A percentile compares a stretch with the other conserved stretches of the same genome.
These are phyloP conservation scores for Heliocidaris erythrogramma DNA, from an alignment of 35 echinoderm and acorn worm species.

Conservation along the genomic window DNA sequence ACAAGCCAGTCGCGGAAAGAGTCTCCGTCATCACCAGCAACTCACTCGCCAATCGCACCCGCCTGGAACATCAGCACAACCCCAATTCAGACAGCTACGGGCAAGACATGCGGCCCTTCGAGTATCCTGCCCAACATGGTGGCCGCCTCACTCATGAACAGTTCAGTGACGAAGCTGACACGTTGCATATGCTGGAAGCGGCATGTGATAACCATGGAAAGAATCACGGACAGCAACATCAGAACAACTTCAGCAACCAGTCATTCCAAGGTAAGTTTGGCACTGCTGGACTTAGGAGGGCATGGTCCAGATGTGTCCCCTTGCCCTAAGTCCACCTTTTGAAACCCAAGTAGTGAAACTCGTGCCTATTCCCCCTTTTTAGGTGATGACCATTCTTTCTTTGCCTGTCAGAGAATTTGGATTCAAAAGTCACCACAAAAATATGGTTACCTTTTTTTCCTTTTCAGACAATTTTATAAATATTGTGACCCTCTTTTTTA, in stretches of 20 bases:
- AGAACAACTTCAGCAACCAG: background rate
- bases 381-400: too few species aligned
- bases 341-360: too few species aligned
- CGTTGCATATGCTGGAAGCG: background rate
- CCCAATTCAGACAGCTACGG: background rate
- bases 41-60: conserved; percentile 46
- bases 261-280: background rate
- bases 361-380: too few species aligned
- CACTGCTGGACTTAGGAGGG: background rate
- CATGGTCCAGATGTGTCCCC: too few species aligned
- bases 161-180: conserved; percentile 4
- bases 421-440: too few species aligned
- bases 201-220: background rate
- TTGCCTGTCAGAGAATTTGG: too few species aligned
- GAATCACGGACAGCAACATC: background rate
- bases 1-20: conserved; percentile 49
- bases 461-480: background rate
- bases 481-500: background rate
- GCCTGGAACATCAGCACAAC: background rate
- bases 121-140: background rate
- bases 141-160: background rate
- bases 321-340: too few species aligned
- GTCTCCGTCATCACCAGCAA: conserved; percentile 80
- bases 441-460: too few species aligned
- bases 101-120: background rate